A percentile compares a stretch with the other conserved stretches of the same genome.
Conservation (phyloP, 2,113 vertebrate species). For the Hoplias malabaricus region DNA sequence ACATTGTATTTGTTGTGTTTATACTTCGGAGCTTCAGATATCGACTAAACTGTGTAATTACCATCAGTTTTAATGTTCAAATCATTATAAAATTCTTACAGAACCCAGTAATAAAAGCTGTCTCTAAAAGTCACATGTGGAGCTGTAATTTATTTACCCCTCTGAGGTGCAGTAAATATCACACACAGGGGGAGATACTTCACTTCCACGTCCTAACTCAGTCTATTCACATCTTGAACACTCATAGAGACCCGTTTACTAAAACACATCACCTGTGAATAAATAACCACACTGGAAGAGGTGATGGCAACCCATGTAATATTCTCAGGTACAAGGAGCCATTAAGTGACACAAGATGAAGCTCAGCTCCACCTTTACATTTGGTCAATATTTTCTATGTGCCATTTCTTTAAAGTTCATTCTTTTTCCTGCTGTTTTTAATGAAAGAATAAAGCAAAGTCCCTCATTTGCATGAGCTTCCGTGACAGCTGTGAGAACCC, state of each 20-base stretch:
- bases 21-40: no score
- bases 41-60: not conserved
- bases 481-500: not conserved
- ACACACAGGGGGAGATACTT: not conserved
- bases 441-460: not conserved
- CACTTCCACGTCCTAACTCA: not conserved
- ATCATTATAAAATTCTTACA: not conserved
- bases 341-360: not conserved
- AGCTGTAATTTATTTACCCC: not conserved
- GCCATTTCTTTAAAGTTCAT: not conserved
- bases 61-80: not conserved
- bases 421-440: not conserved
- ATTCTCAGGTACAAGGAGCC: not conserved
- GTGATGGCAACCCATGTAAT: not conserved
- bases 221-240: not conserved
- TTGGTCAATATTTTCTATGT: not conserved
- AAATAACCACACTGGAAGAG: not conserved
- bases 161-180: not conserved
- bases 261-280: not conserved
- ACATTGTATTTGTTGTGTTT: no score
- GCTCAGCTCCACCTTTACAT: not conserved
- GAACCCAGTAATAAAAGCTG: not conserved
- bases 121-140: not conserved
- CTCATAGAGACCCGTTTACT: not conserved
- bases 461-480: slow-evolving; percentile 1